phyloP scores from a whole-genome alignment of 2,113 vertebrate species.

The Gallinago paraguaiae region DNA sequence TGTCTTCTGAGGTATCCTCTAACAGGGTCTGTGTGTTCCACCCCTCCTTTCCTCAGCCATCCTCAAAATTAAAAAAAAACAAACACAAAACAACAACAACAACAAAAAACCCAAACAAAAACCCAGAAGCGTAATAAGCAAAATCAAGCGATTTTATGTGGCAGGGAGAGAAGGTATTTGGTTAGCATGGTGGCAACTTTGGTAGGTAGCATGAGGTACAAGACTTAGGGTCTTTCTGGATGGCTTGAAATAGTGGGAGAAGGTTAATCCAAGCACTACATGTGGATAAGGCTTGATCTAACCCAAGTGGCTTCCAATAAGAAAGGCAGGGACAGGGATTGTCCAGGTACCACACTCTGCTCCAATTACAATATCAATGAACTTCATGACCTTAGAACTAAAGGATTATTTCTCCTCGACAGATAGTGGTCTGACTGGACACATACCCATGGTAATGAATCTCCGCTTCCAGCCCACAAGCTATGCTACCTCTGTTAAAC shows the following conservation, averaged over 20 bases:
- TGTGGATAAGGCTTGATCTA: not conserved
- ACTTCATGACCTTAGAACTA: not conserved
- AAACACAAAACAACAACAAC: too few relatives aligned
- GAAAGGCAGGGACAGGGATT: not conserved
- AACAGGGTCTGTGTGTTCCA: not conserved
- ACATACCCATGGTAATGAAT: accelerated
- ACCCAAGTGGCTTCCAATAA: not conserved
- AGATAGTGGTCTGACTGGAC: not conserved
- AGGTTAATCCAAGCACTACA: not conserved
- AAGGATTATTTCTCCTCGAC: not conserved
- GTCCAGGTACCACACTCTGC: not conserved
- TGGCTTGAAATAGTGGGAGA: not conserved
- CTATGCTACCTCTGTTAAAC: not conserved
- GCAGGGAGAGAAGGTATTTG: not conserved
- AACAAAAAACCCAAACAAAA: too few relatives aligned
- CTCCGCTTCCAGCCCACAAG: not conserved
- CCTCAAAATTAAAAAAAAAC: not conserved
- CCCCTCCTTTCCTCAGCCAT: not conserved
- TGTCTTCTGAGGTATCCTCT: not conserved
- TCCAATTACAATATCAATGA: not conserved
- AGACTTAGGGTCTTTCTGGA: not conserved
- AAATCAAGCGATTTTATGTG: not conserved
- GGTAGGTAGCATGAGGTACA: not conserved
- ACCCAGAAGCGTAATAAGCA: not conserved
- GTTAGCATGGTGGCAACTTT: not conserved